phyloP scores from a whole-genome alignment of 2,888 invertebrate species.

The Embidobia sp. region DNA sequence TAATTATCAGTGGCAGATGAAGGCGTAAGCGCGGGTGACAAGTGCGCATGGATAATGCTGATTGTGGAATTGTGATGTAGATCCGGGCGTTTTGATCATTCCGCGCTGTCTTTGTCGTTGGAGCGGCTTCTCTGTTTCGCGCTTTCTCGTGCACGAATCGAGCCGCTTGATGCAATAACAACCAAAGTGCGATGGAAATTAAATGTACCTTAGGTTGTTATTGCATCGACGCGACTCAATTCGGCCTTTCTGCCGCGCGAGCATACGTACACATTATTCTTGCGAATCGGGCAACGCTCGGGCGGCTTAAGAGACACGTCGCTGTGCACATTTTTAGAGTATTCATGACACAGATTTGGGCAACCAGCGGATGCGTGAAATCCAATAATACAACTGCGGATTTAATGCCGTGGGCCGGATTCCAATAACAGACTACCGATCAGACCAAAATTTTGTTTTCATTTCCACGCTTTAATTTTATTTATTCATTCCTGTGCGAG shows the following conservation, averaged over 20 bases:
- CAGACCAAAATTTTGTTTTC: constrained; percentile 23
- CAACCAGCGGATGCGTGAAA: constrained; percentile 55
- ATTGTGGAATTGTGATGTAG: constrained; percentile 76
- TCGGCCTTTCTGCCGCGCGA: constrained; percentile 32
- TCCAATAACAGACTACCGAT: constrained; percentile 34
- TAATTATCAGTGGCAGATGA: constrained; percentile 74
- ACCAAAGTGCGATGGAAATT: too few relatives aligned
- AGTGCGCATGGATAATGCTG: constrained; percentile 73
- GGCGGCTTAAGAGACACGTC: constrained; percentile 54
- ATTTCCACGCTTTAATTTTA: constrained; percentile 12
- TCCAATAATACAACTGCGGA: constrained; percentile 59
- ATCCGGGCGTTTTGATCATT: constrained; percentile 64
- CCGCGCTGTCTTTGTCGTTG: constrained; percentile 20
- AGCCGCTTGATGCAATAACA: too few relatives aligned
- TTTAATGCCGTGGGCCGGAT: constrained; percentile 34
- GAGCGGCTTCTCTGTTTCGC: too few relatives aligned
- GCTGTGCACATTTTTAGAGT: constrained; percentile 57
- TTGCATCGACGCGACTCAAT: too few relatives aligned
- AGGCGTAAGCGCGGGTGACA: constrained; percentile 65
- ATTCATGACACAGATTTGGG: constrained; percentile 58
- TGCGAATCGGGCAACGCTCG: constrained; percentile 11
- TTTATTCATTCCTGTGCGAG: too few relatives aligned
- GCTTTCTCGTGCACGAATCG: too few relatives aligned
- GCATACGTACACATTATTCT: constrained; percentile 39
- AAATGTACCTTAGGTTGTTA: too few relatives aligned